Percentiles rank a stretch among this genome's conserved stretches.
Conservation (phyloP, 1,140 invertebrate genomes). For the Heliconius melpomene region DNA sequence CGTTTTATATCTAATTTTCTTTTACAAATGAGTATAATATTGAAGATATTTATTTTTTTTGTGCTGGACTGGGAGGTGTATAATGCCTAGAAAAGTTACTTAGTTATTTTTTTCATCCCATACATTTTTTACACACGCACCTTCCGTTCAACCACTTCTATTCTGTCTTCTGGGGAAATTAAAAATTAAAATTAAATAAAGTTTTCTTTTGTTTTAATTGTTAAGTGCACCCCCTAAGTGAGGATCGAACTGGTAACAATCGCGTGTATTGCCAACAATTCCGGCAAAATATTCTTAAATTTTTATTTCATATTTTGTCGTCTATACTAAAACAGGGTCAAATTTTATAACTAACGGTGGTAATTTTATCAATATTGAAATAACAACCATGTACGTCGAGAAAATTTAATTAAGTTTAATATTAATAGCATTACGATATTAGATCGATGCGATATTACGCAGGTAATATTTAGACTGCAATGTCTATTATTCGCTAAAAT, state of each 20-base stretch:
- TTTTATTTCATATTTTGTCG: background rate
- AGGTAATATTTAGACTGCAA: background rate
- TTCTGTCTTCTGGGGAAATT: too few species aligned
- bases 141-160: too few species aligned
- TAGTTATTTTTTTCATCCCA: too few species aligned
- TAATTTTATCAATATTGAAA: constrained; percentile 9
- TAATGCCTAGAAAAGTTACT: too few species aligned
- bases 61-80: too few species aligned
- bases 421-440: background rate
- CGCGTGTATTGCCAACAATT: too few species aligned
- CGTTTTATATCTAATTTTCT: background rate
- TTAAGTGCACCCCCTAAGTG: too few species aligned
- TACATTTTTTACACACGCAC: too few species aligned
- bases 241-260: too few species aligned
- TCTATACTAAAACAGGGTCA: background rate
- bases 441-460: background rate
- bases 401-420: constrained; percentile 7
- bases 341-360: background rate
- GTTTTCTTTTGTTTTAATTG: too few species aligned
- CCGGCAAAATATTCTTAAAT: background rate
- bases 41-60: background rate
- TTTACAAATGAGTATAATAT: background rate
- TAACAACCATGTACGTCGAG: background rate
- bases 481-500: too few species aligned
- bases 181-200: too few species aligned